Evolutionary conservation across 1,140 invertebrate species (phyloP).

Genomic region (Hypsibius dujardini): DNA sequence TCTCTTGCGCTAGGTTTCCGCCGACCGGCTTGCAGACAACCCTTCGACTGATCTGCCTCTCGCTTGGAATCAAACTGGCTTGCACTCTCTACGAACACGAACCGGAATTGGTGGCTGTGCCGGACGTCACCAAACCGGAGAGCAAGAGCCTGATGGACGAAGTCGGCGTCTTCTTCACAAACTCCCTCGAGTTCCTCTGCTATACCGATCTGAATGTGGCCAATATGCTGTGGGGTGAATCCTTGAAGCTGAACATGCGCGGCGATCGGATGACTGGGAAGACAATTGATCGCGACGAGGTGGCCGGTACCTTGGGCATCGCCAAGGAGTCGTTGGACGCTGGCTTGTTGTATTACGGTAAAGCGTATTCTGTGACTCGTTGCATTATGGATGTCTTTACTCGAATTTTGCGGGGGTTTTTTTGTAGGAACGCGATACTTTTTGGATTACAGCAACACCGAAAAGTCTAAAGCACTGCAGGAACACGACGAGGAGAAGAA

Average conservation of each 20-base stretch:
- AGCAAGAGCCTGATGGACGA: not conserved
- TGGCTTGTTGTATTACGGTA: conserved; percentile 13
- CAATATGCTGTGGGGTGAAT: not conserved
- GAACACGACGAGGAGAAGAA: not conserved
- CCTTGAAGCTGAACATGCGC: conserved; percentile 15
- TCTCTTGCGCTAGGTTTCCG: not conserved
- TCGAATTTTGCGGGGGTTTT: not conserved
- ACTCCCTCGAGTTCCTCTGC: conserved; percentile 7
- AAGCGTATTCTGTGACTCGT: not conserved
- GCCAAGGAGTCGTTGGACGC: not conserved
- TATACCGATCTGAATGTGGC: not conserved
- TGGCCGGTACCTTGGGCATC: not conserved
- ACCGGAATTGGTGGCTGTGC: not conserved
- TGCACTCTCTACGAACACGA: conserved; percentile 16
- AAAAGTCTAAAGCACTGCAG: too few species aligned
- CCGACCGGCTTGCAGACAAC: not conserved
- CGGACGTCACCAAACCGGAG: not conserved
- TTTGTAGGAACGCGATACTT: conserved; percentile 7
- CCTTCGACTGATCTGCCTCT: conserved; percentile 10
- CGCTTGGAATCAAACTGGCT: not conserved
- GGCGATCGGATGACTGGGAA: conserved; percentile 14
- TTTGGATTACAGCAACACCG: not conserved
- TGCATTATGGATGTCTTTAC: not conserved
- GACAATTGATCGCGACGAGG: not conserved
- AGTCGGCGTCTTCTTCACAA: conserved; percentile 14